Evolutionary conservation across 2,888 invertebrate species (phyloP).

Genomic region (Clitarchus hookeri): DNA sequence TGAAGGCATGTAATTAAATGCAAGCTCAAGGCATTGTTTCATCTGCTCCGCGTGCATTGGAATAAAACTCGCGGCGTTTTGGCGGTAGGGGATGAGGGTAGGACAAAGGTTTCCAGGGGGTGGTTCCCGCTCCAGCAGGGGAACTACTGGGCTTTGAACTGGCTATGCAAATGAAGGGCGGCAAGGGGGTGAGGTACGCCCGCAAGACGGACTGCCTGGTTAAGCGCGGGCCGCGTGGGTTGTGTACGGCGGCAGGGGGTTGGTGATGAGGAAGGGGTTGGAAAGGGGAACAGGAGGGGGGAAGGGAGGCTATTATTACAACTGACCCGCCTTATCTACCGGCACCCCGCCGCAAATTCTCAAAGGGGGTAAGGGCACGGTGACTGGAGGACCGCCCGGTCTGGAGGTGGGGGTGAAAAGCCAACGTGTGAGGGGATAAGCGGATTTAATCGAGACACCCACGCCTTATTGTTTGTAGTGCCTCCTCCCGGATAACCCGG

Average conservation of each 20-base stretch:
- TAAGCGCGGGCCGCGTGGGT: neutral
- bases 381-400: neutral
- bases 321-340: conserved; percentile 2
- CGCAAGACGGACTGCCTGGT: neutral
- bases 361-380: neutral
- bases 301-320: neutral
- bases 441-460: too few relatives aligned
- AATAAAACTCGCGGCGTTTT: neutral
- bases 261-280: neutral
- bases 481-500: too few relatives aligned
- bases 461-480: too few relatives aligned
- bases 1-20: conserved; percentile 3
- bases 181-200: neutral
- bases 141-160: neutral
- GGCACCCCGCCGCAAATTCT: neutral
- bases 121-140: neutral
- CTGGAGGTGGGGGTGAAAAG: too few relatives aligned
- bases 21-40: conserved; percentile 14
- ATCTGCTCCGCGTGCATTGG: neutral
- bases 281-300: neutral
- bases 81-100: neutral
- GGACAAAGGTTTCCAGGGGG: neutral
- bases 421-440: too few relatives aligned
- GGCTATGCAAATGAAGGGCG: neutral
- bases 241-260: neutral